A percentile compares a stretch with the other conserved stretches of the same genome.
phyloP scores from a whole-genome alignment of 2,797 vertebrate genomes.

The Antrozous pallidus region DNA sequence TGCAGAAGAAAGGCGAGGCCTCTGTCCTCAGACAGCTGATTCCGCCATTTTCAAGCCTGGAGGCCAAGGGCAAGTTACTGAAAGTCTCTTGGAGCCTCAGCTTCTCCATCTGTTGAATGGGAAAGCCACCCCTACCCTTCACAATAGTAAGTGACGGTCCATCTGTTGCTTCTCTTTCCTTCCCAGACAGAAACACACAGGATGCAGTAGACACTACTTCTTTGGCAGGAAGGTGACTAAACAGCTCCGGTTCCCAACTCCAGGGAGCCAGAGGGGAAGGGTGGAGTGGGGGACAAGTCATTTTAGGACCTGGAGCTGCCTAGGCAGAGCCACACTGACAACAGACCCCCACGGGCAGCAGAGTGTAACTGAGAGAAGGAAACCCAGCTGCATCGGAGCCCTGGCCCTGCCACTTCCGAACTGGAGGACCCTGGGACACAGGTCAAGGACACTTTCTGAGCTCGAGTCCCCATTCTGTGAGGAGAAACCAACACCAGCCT shows the following conservation, averaged over 20 bases:
- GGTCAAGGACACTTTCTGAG: not conserved
- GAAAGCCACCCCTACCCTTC: not conserved
- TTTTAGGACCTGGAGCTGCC: not conserved
- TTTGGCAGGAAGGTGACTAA: not conserved
- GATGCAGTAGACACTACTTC: not conserved
- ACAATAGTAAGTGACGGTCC: not conserved
- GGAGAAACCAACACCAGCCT: not conserved
- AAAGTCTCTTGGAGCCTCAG: not conserved
- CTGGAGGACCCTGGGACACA: not conserved
- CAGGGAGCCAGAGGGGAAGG: not conserved
- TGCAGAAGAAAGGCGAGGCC: not conserved
- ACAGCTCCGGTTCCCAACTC: not conserved
- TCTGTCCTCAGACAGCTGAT: not conserved
- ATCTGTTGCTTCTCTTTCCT: not conserved
- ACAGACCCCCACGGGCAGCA: not conserved
- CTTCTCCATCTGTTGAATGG: not conserved
- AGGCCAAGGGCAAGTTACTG: not conserved
- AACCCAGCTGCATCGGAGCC: not conserved
- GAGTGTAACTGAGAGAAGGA: not conserved
- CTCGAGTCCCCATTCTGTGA: not conserved
- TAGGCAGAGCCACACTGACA: not conserved
- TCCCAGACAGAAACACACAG: not conserved
- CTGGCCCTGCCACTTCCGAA: not conserved
- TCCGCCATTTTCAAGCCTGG: not conserved
- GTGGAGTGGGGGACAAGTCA: not conserved